Evolutionary conservation across 1,140 invertebrate species (phyloP), one percentile per base, ranked within the genome.

Genomic region (Bradynema listronoti): DNA sequence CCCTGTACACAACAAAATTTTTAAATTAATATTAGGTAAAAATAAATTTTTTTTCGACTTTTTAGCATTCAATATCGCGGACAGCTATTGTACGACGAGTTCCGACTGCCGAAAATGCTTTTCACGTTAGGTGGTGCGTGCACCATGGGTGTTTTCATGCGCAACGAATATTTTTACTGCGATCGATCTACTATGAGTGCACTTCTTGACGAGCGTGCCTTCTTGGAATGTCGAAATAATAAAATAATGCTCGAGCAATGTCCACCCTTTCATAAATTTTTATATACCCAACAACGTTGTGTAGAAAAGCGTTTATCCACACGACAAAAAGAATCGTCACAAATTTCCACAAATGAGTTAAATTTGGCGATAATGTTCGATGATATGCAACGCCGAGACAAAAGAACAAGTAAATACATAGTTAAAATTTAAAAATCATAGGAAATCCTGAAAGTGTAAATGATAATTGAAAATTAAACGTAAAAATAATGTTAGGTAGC

Each of bases 121-220:
- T n/a, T n/a, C n/a, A n/a, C n/a, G n/a, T n/a, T n/a, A n/a, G n/a
- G n/a, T n/a, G n/a, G n/a, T n/a, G n/a, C 27, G 4, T 25, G n/a
- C 47, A 50, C 19, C 47, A 50, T 32, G 29, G 47, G 9, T 50
- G 27, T 50, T 50, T 27, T n/a, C 29, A n/a, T 5, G n/a, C 27
- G 2, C 29, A 50, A 50, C 29, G 47, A 50, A 27, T 50, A 24
- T 32, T 50, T 24, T 32, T 50, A 50, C 19, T 50, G 47, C 34
- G 47, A 50, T 27, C 16, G 27, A 50, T 30, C 7, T 16, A 50
- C 47, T 2, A n/a, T 30, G 14, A 50, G 34, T 30, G 19, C 34
- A 29, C 19, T 50, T 16, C 27, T 50, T 25, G 27, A 50, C 27
- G 27, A n/a, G 3, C 16, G 47, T n/a, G 27, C 47, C 27, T 50